Evolutionary conservation across 1,140 invertebrate species (phyloP).

Genomic region (Platyscapa corneri): DNA sequence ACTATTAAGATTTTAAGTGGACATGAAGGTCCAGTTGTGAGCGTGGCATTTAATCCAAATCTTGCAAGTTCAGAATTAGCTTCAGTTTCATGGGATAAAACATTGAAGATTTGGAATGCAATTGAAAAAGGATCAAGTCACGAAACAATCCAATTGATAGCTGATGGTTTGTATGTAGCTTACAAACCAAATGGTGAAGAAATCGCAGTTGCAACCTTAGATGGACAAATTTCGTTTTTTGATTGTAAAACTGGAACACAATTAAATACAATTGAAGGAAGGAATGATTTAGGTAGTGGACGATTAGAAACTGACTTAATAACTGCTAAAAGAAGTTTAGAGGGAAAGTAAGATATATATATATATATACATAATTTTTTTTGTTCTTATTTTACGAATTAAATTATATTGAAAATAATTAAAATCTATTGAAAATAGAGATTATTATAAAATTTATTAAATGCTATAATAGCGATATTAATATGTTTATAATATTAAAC

Average conservation of each 20-base stretch:
- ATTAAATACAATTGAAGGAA: slow-evolving; percentile 87
- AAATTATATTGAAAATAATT: no score
- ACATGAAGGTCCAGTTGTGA: slow-evolving; percentile 92
- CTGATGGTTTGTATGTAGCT: slow-evolving; percentile 89
- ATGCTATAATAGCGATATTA: no score
- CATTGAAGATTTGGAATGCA: slow-evolving; percentile 93
- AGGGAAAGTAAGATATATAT: slow-evolving; percentile 84
- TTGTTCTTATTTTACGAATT: neutral
- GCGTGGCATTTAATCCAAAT: slow-evolving; percentile 86
- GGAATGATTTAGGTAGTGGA: slow-evolving; percentile 90
- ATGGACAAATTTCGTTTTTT: slow-evolving; percentile 92
- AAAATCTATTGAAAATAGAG: no score
- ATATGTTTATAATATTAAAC: no score
- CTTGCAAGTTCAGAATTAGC: slow-evolving; percentile 83
- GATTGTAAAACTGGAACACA: slow-evolving; percentile 83
- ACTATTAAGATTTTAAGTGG: slow-evolving; percentile 92
- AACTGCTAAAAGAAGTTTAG: slow-evolving; percentile 87
- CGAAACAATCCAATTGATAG: slow-evolving; percentile 85
- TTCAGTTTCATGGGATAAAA: slow-evolving; percentile 96
- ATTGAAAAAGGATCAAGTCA: slow-evolving; percentile 87
- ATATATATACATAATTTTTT: no score
- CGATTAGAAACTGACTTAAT: slow-evolving; percentile 89
- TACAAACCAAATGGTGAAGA: slow-evolving; percentile 93
- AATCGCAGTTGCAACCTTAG: slow-evolving; percentile 92
- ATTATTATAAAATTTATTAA: no score